A percentile compares a stretch with the other conserved stretches of the same genome.
Evolutionary conservation across 2,888 invertebrate genomes (phyloP).

Genomic region (Stenolophus ochropezus): DNA sequence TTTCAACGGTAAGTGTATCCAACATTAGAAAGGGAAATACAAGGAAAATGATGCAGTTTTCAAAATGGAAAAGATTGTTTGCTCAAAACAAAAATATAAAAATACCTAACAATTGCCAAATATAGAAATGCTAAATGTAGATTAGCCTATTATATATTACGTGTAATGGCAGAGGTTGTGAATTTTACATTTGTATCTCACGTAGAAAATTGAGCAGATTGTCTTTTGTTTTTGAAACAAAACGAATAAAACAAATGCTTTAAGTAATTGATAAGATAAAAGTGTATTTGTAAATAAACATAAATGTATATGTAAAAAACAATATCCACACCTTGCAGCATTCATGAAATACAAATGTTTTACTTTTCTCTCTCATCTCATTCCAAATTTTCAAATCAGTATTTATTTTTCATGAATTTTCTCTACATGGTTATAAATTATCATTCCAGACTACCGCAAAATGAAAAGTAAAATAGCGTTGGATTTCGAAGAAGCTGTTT

Average conservation of each 20-base stretch:
- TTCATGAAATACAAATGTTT: not conserved
- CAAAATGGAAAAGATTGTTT: conserved; percentile 60
- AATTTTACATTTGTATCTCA: conserved; percentile 59
- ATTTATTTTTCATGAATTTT: not conserved
- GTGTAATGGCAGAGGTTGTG: conserved; percentile 59
- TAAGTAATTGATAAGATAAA: conserved; percentile 66
- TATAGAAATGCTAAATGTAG: conserved; percentile 56
- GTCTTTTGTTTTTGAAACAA: conserved; percentile 59
- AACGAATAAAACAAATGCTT: conserved; percentile 68
- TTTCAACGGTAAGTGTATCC: conserved; percentile 49
- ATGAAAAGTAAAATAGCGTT: conserved; percentile 21
- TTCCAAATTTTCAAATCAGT: not conserved
- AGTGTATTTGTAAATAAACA: conserved; percentile 58
- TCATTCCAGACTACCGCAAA: not conserved
- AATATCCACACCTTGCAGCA: conserved; percentile 32
- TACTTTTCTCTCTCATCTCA: not conserved
- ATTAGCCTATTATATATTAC: conserved; percentile 54
- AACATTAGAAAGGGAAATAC: conserved; percentile 32
- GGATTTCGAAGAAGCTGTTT: not conserved
- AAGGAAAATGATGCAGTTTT: conserved; percentile 56
- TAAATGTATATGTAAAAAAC: conserved; percentile 56
- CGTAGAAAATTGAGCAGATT: conserved; percentile 58
- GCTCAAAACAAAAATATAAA: conserved; percentile 55
- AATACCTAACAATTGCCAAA: conserved; percentile 52
- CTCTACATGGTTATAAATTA: not conserved